phyloP scores from a whole-genome alignment of 1,140 invertebrate genomes.

The Drosophila varians region DNA sequence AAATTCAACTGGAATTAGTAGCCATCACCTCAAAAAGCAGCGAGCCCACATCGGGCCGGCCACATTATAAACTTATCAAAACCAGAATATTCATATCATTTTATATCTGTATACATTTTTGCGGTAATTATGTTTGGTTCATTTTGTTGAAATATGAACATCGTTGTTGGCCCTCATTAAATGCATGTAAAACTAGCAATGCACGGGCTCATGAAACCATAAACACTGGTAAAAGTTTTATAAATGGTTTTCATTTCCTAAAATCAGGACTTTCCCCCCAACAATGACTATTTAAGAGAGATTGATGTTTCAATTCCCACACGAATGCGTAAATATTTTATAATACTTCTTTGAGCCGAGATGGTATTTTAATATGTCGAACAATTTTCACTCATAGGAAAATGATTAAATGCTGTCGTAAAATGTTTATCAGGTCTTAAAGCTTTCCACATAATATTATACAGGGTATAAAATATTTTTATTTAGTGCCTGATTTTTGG shows the following conservation, averaged over 20 bases:
- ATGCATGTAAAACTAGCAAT: constrained; percentile 62
- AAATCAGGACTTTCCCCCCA: not conserved
- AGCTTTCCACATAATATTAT: constrained; percentile 13
- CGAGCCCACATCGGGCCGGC: not conserved
- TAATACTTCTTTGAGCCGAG: not conserved
- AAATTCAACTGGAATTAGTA: constrained; percentile 48
- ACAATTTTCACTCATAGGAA: not conserved
- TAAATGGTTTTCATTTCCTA: constrained; percentile 16
- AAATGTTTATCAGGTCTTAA: constrained; percentile 31
- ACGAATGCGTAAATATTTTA: not conserved
- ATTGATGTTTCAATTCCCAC: not conserved
- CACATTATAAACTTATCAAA: constrained; percentile 33
- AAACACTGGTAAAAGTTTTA: constrained; percentile 26
- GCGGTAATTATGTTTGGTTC: constrained; percentile 18
- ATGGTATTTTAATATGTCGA: too few species aligned
- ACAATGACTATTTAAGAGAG: not conserved
- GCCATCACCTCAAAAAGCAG: constrained; percentile 3
- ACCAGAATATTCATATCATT: constrained; percentile 5
- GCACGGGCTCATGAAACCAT: constrained; percentile 31
- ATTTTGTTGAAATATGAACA: constrained; percentile 23
- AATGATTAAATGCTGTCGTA: constrained; percentile 23
- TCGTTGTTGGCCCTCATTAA: constrained; percentile 58
- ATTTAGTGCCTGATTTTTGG: constrained; percentile 16
- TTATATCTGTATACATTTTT: constrained; percentile 6
- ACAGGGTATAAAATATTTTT: constrained; percentile 25